phyloP scores from a whole-genome alignment of 1,140 invertebrate species.

The Drosophila sucinea region DNA sequence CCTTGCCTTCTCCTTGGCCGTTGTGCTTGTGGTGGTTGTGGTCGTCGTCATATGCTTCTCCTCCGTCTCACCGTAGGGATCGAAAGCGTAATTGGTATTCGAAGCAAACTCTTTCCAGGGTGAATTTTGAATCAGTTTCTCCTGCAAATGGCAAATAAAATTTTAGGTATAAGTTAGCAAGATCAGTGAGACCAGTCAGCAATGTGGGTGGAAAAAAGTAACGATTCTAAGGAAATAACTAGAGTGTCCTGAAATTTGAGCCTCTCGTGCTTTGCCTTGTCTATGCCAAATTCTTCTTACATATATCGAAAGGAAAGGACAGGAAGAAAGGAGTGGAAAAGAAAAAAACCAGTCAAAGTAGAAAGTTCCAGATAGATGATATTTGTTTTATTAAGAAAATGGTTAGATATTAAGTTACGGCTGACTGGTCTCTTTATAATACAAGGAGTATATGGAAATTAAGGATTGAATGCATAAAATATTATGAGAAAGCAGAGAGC shows the following conservation, averaged over 20 bases:
- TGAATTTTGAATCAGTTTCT: conserved; percentile 91
- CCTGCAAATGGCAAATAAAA: conserved; percentile 85
- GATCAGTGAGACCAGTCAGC: conserved; percentile 4
- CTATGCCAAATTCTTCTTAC: conserved; percentile 12
- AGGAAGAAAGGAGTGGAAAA: neutral
- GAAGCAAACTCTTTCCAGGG: conserved; percentile 94
- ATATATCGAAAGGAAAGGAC: conserved; percentile 9
- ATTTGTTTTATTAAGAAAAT: neutral
- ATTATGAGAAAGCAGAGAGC: conserved; percentile 8
- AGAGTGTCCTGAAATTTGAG: conserved; percentile 7
- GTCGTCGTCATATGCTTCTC: conserved; percentile 86
- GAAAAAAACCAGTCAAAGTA: conserved; percentile 31
- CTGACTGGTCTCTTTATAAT: conserved; percentile 71
- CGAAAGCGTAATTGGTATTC: conserved; percentile 94
- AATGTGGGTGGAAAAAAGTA: neutral
- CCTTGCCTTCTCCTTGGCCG: conserved; percentile 70
- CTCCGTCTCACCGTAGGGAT: conserved; percentile 90
- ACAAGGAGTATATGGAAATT: conserved; percentile 32
- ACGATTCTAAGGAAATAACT: conserved; percentile 1
- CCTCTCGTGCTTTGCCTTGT: conserved; percentile 14
- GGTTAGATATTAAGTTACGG: conserved; percentile 11
- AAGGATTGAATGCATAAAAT: neutral
- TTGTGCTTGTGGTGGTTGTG: conserved; percentile 79
- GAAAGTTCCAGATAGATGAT: neutral
- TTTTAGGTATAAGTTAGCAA: conserved; percentile 58